These are phyloP conservation scores for Listronotus oregonensis DNA, from an alignment of 1,140 invertebrate species.

Conservation along the genomic window DNA sequence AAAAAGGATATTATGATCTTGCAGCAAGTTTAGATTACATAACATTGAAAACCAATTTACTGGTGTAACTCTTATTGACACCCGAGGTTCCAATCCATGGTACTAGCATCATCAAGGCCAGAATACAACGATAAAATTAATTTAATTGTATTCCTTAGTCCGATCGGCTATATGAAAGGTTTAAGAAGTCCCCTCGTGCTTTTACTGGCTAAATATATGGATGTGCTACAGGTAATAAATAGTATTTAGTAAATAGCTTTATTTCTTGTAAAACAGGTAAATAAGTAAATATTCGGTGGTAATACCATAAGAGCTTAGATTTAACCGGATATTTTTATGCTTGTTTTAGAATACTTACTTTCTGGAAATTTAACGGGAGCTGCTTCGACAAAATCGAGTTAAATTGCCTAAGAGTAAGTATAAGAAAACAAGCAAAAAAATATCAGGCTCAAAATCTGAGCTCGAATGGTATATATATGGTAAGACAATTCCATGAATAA, in stretches of 20 bases:
- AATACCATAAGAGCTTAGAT: no score
- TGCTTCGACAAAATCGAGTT: no score
- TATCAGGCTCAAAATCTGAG: no score
- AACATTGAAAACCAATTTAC: constrained; percentile 57
- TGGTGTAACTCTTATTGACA: constrained; percentile 62
- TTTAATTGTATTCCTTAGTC: constrained; percentile 62
- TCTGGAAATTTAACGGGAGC: no score
- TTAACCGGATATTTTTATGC: no score
- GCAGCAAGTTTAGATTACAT: constrained; percentile 67
- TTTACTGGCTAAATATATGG: constrained; percentile 6
- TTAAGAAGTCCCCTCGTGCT: constrained; percentile 13
- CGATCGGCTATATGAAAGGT: constrained; percentile 58
- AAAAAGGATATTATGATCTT: constrained; percentile 70
- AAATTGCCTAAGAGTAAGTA: no score
- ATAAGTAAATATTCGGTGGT: background rate
- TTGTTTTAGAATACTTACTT: no score
- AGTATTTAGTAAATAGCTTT: background rate
- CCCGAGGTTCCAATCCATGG: constrained; percentile 65
- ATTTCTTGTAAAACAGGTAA: background rate
- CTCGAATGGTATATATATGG: no score
- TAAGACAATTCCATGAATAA: no score
- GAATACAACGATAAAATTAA: constrained; percentile 63
- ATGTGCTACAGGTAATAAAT: constrained; percentile 15
- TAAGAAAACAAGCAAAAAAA: no score
- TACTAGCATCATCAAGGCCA: constrained; percentile 59